These are phyloP conservation scores for rabbit (Oryctolagus cuniculus) DNA, from an alignment of 2,113 vertebrate species.

Conservation along the genomic window mOryCun1.1 NC_091433.1:70152501-70153000, in stretches of 20 bases:
- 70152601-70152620: neutral
- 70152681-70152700: neutral
- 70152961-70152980: neutral
- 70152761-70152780: neutral
- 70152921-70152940: neutral
- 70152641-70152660: neutral
- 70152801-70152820: neutral
- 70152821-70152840: neutral
- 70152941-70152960: neutral
- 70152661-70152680: neutral
- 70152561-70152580: too few relatives aligned
- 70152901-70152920: neutral
- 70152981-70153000: neutral
- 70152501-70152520: too few relatives aligned
- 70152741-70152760: neutral
- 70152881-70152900: neutral
- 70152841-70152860: neutral
- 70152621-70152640: slow-evolving; percentile 19
- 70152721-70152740: neutral
- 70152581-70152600: neutral
- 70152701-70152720: neutral
- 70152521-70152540: too few relatives aligned
- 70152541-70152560: too few relatives aligned
- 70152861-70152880: neutral
- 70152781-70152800: slow-evolving; percentile 18